Evolutionary conservation across 2,797 vertebrate species (phyloP).

Genomic region (Karalla daura): DNA sequence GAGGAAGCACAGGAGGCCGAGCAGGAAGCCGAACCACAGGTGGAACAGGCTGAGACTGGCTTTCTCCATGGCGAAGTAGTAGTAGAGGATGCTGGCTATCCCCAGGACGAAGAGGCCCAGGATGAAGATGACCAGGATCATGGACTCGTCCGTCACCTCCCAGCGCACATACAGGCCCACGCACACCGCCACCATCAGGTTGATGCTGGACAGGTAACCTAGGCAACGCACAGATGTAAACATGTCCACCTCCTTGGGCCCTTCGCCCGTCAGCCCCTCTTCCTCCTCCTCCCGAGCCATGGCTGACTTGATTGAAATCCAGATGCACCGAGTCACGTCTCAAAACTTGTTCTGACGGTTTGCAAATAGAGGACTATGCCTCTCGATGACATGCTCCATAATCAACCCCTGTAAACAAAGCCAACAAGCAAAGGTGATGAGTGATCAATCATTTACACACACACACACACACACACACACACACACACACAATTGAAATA

Average conservation of each 20-base stretch:
- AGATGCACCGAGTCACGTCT: not conserved
- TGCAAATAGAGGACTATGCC: slow-evolving; percentile 34
- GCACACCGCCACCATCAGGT: slow-evolving; percentile 92
- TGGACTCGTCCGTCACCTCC: slow-evolving; percentile 91
- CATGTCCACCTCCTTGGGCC: slow-evolving; percentile 86
- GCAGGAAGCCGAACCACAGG: slow-evolving; percentile 96
- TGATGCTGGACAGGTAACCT: slow-evolving; percentile 94
- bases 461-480: no score
- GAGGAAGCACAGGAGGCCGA: slow-evolving; percentile 96
- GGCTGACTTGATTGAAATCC: slow-evolving; percentile 2
- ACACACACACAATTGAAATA: no score
- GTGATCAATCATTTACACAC: no score
- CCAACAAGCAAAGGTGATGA: not conserved
- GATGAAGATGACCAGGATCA: slow-evolving; percentile 97
- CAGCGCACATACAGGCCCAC: slow-evolving; percentile 96
- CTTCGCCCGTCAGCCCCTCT: slow-evolving; percentile 81
- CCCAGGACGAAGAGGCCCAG: slow-evolving; percentile 95
- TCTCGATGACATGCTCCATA: slow-evolving; percentile 23
- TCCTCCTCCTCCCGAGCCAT: slow-evolving; percentile 75
- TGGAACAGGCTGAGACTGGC: slow-evolving; percentile 95
- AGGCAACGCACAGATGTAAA: slow-evolving; percentile 92
- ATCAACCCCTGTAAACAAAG: slow-evolving; percentile 70
- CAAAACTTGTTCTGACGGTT: not conserved
- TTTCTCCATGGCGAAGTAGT: slow-evolving; percentile 98
- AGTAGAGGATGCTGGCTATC: slow-evolving; percentile 96